A percentile compares a stretch with the other conserved stretches of the same genome.
These are phyloP conservation scores for Plebejus anna DNA, from an alignment of 2,888 invertebrate species.

Conservation along the genomic window DNA sequence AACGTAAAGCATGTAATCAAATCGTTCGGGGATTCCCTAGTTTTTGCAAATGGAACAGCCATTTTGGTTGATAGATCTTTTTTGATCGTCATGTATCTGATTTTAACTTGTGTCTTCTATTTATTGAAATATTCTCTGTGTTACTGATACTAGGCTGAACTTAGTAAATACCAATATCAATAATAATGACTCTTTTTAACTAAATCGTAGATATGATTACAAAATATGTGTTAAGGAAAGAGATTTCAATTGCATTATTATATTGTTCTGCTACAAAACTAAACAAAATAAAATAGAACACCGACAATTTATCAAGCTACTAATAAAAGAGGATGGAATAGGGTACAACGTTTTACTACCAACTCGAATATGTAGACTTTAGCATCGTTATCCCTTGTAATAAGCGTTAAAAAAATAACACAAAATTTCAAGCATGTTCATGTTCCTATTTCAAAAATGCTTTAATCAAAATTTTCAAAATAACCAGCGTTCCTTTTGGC, in stretches of 20 bases:
- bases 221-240: no score
- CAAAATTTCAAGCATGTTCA: neutral
- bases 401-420: neutral
- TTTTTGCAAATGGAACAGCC: neutral
- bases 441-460: conserved; percentile 19
- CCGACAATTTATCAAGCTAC: neutral
- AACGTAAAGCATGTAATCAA: conserved; percentile 6
- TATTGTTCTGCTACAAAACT: neutral
- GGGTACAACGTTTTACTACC: no score
- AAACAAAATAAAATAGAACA: neutral
- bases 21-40: neutral
- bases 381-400: neutral
- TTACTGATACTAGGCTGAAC: no score
- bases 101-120: no score
- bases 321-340: neutral
- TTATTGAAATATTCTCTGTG: no score
- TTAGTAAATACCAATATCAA: no score
- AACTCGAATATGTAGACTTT: neutral
- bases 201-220: no score
- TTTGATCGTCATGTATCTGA: no score
- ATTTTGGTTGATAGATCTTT: neutral
- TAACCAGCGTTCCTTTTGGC: conserved; percentile 10
- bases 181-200: no score
- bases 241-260: no score
- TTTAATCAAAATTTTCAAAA: conserved; percentile 30